A percentile compares a stretch with the other conserved stretches of the same genome.
These are phyloP conservation scores for Hermetia illucens DNA, from an alignment of 1,140 invertebrate species.

Conservation along the genomic window DNA sequence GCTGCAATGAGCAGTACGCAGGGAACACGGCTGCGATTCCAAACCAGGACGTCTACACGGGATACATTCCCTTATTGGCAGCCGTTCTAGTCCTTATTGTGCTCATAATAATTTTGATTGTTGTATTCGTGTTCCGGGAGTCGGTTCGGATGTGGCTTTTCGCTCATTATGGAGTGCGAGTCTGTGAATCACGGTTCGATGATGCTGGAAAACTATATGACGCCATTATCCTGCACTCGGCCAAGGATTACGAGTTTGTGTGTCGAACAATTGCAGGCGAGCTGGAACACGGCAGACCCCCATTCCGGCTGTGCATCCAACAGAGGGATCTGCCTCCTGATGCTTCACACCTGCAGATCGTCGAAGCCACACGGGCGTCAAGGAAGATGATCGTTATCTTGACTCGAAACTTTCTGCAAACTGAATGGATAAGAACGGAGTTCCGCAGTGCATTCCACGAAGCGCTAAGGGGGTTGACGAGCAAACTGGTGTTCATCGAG, in stretches of 20 bases:
- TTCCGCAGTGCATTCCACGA: conserved; percentile 74
- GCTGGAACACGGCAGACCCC: conserved; percentile 54
- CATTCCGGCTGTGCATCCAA: conserved; percentile 75
- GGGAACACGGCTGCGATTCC: conserved; percentile 54
- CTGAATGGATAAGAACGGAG: conserved; percentile 73
- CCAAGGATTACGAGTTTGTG: conserved; percentile 83
- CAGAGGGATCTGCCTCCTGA: conserved; percentile 64
- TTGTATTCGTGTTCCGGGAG: conserved; percentile 71
- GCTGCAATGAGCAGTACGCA: conserved; percentile 32
- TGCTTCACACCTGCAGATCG: conserved; percentile 55
- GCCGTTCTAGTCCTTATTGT: conserved; percentile 58
- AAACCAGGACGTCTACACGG: conserved; percentile 48
- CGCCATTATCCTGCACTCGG: conserved; percentile 83
- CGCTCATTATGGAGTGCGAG: conserved; percentile 71
- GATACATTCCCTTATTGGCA: conserved; percentile 70
- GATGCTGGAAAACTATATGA: conserved; percentile 80
- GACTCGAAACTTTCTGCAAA: conserved; percentile 71
- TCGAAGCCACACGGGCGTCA: conserved; percentile 76
- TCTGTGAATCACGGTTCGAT: conserved; percentile 45
- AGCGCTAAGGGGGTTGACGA: conserved; percentile 64
- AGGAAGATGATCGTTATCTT: conserved; percentile 64
- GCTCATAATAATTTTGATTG: conserved; percentile 55
- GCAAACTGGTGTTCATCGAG: conserved; percentile 76
- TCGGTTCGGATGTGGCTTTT: conserved; percentile 79
- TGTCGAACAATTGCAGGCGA: conserved; percentile 68